Conservation (phyloP, 1,140 invertebrate genomes). For the Anoplophora glabripennis region DNA sequence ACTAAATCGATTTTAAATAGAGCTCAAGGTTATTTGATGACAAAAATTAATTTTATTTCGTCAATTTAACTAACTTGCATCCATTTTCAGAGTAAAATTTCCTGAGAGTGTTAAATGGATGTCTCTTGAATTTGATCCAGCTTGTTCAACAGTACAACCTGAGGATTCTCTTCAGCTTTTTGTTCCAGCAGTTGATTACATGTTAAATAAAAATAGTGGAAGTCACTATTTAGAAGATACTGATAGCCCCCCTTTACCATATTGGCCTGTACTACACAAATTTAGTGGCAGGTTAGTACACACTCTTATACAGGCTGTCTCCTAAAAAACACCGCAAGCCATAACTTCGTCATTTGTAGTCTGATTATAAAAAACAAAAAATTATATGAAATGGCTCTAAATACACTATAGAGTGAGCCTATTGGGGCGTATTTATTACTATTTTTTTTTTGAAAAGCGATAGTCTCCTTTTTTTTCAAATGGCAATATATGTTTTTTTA, state of each 20-base stretch:
- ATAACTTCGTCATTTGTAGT: too few species aligned
- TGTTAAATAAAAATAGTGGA: conserved; percentile 10
- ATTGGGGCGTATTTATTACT: too few species aligned
- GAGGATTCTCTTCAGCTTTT: conserved; percentile 91
- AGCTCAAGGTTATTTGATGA: background rate
- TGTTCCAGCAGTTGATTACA: conserved; percentile 57
- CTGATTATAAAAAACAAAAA: too few species aligned
- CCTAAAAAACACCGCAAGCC: too few species aligned
- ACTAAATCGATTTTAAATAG: too few species aligned
- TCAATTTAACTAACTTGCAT: background rate
- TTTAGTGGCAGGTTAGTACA: conserved; percentile 50
- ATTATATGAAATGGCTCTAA: too few species aligned
- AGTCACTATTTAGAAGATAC: conserved; percentile 31
- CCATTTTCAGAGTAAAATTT: conserved; percentile 72
- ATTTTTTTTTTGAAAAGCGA: too few species aligned
- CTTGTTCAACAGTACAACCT: conserved; percentile 88
- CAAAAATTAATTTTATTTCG: background rate
- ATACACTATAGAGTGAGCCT: too few species aligned
- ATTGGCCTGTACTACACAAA: conserved; percentile 72
- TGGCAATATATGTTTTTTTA: too few species aligned
- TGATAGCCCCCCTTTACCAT: conserved; percentile 48
- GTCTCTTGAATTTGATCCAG: conserved; percentile 88
- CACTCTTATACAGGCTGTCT: background rate
- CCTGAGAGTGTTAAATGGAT: conserved; percentile 87
- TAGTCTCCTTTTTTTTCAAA: too few species aligned